Evolutionary conservation across 1,140 invertebrate species (phyloP), one percentile per base, ranked within the genome.

Genomic region (Brachionus plicatilis): DNA sequence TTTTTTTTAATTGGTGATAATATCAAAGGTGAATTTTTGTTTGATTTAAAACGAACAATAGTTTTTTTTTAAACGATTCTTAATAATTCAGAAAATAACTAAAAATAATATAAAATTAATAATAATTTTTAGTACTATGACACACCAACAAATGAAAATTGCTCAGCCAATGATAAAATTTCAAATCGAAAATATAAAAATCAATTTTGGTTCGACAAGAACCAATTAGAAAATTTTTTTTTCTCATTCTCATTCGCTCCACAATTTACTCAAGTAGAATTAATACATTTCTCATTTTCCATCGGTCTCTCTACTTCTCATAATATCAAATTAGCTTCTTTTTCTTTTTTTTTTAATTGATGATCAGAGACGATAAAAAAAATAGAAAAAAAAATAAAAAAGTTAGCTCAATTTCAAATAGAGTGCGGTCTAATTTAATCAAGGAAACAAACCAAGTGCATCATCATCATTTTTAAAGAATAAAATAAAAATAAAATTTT

Each of bases 361-460:
- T 72, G 12, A 72, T 72, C 68, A 43, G 68, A 72, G 53, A 60
- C 20, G 45, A 47, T 47, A 47, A 47, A 47, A n/a, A 47, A 12
- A 29, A 29, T 37, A 68, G 14, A 7, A 7, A 75, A 75, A 45
- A 17, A 75, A 9, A 24, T 4, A 33, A 33, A 33, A 33, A 33
- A 43, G 6, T 27, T 43, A 45, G n/a, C 41, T 75, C 70, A 24
- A 75, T 75, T 75, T 45, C 70, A 72, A 72, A 72, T 66, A 66
- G 14, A 66, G 20, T 17, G 72, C 72, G 20, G 45, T 27, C 72
- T 47, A 14, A 17, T n/a, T 45, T 75, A 70, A 37, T 24, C 3
- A 70, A 37, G n/a, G 66, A 41, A 70, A 70, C 37, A 50, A 47
- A 9, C 47, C 72, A 76, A 76, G 72, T 76, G 72, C 72, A 76